Evolutionary conservation across 2,888 invertebrate genomes (phyloP), one percentile per base, ranked within the genome.

Genomic region (Hymenopus coronatus): DNA sequence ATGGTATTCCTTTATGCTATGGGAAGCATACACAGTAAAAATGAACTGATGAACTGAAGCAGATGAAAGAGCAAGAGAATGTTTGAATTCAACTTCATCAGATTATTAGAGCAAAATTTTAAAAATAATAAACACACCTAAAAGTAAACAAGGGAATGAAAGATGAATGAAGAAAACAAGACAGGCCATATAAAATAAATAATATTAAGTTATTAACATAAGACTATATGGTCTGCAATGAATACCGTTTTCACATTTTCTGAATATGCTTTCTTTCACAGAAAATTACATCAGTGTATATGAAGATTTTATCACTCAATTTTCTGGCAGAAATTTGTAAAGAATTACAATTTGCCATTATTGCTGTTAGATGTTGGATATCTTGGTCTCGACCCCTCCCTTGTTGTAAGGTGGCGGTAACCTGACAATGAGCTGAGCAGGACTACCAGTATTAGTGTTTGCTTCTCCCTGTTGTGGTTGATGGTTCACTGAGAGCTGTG

Each of bases 351-450:
- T 20, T 25, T 70, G 6, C 15, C 3, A 20, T 70, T 70, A 70
- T 70, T 15, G 54, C 25, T 70, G 2, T 25, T 85, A 89, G 54
- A 90, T 90, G 70, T 89, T 89, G 30, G 90, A 90, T 88, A 90
- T 89, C 70, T 89, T 90, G 70, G 89, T 88, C 83, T 90, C 90
- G 8, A 88, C 88, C 9, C 88, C 87, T 82, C 85, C 70, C 40
- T 85, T 86, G 30, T 85, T 88, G 54, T 89, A 89, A 25, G 90
- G 89, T 20, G 90, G 89, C 12, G 93, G 93, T 91, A 93, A 91
- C 91, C 93, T 92, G 15, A 93, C 93, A 27, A 93, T 93, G 88
- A 93, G 91, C 89, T 93, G 93, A 0, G 93, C 93, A 28, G 88
- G 88, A 20, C 84, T 82, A 25, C 84, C 33, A 28, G 54, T 82